Conservation (phyloP, 2,797 vertebrate species). For the Esox lucius region DNA sequence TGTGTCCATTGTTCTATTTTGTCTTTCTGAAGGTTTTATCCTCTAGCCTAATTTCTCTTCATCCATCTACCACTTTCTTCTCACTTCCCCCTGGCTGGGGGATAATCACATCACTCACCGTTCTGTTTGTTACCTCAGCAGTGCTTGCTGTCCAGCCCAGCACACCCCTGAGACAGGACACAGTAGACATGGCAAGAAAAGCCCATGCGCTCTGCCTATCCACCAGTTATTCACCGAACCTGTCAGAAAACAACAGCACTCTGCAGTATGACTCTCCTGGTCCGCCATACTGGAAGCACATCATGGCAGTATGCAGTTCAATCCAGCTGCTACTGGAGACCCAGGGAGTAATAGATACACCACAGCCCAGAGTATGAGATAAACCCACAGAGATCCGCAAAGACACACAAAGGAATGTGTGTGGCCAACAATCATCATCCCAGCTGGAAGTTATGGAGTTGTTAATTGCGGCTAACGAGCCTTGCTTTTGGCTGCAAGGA, state of each 20-base stretch:
- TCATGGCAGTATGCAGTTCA: not conserved
- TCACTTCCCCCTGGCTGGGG: not conserved
- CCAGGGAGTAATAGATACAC: not conserved
- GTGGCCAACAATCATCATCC: constrained; percentile 39
- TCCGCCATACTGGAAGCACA: not conserved
- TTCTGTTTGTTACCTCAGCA: not conserved
- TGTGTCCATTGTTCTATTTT: not conserved
- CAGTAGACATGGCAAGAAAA: not conserved
- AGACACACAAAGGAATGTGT: constrained; percentile 23
- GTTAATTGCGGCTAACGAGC: constrained; percentile 54
- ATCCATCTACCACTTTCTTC: not conserved
- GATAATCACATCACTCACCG: constrained; percentile 14
- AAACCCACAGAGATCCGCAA: not conserved
- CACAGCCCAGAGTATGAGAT: too few relatives aligned
- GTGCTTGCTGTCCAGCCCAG: constrained; percentile 1
- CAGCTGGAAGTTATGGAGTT: constrained; percentile 51
- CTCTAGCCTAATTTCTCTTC: not conserved
- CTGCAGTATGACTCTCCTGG: not conserved
- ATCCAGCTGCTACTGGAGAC: constrained; percentile 16
- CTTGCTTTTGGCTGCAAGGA: constrained; percentile 35
- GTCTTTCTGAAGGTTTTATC: constrained; percentile 3
- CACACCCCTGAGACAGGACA: not conserved
- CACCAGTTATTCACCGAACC: not conserved
- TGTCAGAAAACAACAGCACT: not conserved
- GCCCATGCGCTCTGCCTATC: not conserved